These are phyloP conservation scores for Drosophila anomelani DNA, from an alignment of 2,888 invertebrate genomes.

Conservation along the genomic window DNA sequence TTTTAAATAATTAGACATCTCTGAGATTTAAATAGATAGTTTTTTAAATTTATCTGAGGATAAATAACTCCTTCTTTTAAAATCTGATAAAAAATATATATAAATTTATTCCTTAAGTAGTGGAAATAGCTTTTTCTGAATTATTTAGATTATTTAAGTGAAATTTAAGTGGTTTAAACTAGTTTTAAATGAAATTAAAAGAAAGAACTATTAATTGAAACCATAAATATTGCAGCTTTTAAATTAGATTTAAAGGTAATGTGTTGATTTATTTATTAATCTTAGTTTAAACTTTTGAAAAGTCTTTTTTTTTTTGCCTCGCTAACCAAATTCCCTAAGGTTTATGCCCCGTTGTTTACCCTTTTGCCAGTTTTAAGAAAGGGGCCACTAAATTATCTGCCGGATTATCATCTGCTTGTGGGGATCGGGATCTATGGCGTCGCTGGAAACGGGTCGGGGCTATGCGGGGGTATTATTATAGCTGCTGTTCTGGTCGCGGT, in stretches of 20 bases:
- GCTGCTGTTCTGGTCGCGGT: slow-evolving; percentile 18
- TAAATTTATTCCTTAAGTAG: no score
- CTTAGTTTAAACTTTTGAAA: neutral
- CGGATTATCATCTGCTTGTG: slow-evolving; percentile 33
- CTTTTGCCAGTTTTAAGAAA: slow-evolving; percentile 1
- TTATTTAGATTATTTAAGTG: neutral
- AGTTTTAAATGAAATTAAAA: neutral
- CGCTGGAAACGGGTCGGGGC: slow-evolving; percentile 11
- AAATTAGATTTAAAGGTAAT: neutral
- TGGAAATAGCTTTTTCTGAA: neutral
- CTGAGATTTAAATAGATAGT: no score
- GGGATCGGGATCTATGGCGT: slow-evolving; percentile 17
- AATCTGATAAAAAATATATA: neutral
- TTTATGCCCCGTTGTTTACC: slow-evolving; percentile 15
- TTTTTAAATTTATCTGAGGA: no score
- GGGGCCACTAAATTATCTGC: slow-evolving; percentile 27
- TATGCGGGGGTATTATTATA: slow-evolving; percentile 1
- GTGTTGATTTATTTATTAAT: neutral
- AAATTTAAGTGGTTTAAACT: no score
- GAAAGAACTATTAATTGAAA: neutral
- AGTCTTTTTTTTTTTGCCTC: neutral
- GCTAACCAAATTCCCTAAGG: neutral
- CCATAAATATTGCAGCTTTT: neutral
- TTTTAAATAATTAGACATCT: no score
- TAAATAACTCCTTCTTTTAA: neutral